Conservation (phyloP, 2,113 vertebrate genomes). For the Saguinus midas region DNA sequence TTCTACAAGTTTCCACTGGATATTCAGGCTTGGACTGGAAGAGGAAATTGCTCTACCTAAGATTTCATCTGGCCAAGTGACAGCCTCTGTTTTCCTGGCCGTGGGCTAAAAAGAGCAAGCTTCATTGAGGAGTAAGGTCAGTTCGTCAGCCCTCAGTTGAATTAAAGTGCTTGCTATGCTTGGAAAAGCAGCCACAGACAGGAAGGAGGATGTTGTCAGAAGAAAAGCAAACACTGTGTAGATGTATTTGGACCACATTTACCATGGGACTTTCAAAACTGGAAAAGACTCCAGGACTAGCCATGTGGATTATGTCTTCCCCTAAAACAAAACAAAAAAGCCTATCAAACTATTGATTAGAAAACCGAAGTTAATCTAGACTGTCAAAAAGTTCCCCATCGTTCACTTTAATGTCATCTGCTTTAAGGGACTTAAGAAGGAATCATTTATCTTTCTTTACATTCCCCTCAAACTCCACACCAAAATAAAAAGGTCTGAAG, state of each 20-base stretch:
- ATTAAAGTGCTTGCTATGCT: not conserved
- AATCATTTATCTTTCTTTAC: not conserved
- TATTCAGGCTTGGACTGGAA: not conserved
- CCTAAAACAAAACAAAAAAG: not conserved
- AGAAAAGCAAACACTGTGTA: not conserved
- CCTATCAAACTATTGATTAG: not conserved
- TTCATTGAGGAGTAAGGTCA: not conserved
- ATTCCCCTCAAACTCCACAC: not conserved
- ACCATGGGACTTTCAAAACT: not conserved
- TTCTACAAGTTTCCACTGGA: conserved; percentile 25
- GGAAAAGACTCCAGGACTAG: not conserved
- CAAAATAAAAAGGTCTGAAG: not conserved
- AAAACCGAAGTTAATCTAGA: not conserved
- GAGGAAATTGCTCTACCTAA: not conserved
- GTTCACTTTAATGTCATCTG: not conserved
- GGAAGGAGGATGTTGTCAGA: not conserved
- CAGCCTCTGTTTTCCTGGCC: not conserved
- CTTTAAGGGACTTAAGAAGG: not conserved
- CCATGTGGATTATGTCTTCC: not conserved
- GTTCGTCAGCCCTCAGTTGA: not conserved
- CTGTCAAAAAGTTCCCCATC: not conserved
- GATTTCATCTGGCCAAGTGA: not conserved
- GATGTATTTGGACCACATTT: not conserved
- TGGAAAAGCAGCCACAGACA: not conserved
- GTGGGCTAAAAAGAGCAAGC: not conserved